Conservation (phyloP, 2,113 vertebrate genomes). For the Ariopsis seemanni region DNA sequence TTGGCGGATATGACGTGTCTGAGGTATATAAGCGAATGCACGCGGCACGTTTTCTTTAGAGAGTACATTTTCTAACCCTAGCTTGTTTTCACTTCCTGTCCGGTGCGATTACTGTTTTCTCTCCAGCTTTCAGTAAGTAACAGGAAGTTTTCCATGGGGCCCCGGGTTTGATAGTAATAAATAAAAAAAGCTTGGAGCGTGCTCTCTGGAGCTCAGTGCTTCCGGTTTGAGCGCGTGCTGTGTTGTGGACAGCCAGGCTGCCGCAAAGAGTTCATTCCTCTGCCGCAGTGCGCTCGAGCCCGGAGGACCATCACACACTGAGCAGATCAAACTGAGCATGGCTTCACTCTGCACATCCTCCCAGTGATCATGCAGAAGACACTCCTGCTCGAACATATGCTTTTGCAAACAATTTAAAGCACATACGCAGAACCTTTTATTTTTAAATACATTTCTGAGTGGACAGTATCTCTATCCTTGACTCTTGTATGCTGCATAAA, state of each 20-base stretch:
- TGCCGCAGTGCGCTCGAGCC: slow-evolving; percentile 28
- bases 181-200: slow-evolving; percentile 53
- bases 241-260: slow-evolving; percentile 51
- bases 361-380: slow-evolving; percentile 27
- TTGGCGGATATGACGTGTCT: not conserved
- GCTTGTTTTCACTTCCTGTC: not conserved
- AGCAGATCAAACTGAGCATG: slow-evolving; percentile 50
- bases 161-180: not conserved
- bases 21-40: slow-evolving; percentile 10
- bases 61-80: slow-evolving; percentile 54
- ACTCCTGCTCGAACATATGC: slow-evolving; percentile 38
- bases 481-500: too few relatives aligned
- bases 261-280: slow-evolving; percentile 48
- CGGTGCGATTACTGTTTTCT: slow-evolving; percentile 36
- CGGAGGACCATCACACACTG: not conserved
- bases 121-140: slow-evolving; percentile 52
- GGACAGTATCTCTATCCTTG: too few relatives aligned
- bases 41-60: fast-evolving
- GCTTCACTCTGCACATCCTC: slow-evolving; percentile 21
- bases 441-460: too few relatives aligned
- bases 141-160: slow-evolving; percentile 28
- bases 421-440: too few relatives aligned
- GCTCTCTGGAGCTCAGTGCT: slow-evolving; percentile 46
- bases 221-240: slow-evolving; percentile 7
- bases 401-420: not conserved